These are phyloP conservation scores for Tenualosa ilisha DNA, from an alignment of 2,797 vertebrate genomes.

Conservation along the genomic window DNA sequence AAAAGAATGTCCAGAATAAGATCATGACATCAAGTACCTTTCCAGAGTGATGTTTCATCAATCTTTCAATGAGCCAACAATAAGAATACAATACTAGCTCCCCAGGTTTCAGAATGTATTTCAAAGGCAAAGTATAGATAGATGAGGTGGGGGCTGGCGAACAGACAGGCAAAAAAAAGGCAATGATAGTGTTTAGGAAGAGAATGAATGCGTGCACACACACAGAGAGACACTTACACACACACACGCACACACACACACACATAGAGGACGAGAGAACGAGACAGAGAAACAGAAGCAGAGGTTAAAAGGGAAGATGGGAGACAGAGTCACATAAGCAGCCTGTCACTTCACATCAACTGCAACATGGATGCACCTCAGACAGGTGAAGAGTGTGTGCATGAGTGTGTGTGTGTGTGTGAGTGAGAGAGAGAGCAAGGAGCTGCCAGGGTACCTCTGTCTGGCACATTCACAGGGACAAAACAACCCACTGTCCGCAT, in stretches of 20 bases:
- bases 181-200: background rate
- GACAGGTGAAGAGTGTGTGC: constrained; percentile 69
- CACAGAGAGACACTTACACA: background rate
- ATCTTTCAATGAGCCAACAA: no score
- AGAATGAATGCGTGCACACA: background rate
- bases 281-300: constrained; percentile 40
- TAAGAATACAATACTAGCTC: background rate
- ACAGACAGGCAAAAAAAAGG: constrained; percentile 4
- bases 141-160: background rate
- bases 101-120: background rate
- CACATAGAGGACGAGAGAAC: constrained; percentile 39
- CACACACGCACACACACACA: constrained; percentile 25
- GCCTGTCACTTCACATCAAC: constrained; percentile 69
- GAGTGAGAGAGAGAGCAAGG: background rate
- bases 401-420: constrained; percentile 58
- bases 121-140: background rate
- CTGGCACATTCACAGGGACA: constrained; percentile 80
- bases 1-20: background rate
- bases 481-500: constrained; percentile 50
- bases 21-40: background rate
- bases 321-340: constrained; percentile 64
- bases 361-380: constrained; percentile 53
- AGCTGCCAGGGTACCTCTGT: constrained; percentile 53
- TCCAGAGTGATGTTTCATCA: background rate
- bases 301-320: constrained; percentile 38